These are phyloP conservation scores for Anguilla rostrata DNA, from an alignment of 2,113 vertebrate species.

Conservation along the genomic window DNA sequence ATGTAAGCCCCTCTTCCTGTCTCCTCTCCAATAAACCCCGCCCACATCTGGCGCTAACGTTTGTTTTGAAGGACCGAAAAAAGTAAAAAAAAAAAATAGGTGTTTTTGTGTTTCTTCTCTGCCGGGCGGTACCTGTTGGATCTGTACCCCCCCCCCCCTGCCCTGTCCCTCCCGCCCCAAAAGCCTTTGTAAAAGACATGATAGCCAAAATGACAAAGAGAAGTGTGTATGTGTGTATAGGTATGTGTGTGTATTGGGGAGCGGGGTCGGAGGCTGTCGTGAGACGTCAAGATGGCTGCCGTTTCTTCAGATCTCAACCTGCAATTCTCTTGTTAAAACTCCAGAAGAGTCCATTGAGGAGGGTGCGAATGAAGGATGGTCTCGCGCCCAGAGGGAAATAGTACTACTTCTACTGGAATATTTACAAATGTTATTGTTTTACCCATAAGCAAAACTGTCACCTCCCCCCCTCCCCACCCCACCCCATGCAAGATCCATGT, in stretches of 20 bases:
- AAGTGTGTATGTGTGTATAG: background rate
- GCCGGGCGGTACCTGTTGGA: background rate
- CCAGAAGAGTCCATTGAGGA: background rate
- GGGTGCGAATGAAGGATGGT: too few species aligned
- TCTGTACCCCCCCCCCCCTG: background rate
- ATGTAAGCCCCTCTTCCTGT: background rate
- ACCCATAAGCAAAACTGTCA: background rate
- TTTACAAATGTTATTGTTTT: background rate
- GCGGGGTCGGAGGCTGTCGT: background rate
- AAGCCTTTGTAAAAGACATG: background rate
- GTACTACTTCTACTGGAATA: background rate
- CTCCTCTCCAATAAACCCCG: background rate
- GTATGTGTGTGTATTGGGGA: background rate
- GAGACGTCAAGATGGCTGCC: background rate
- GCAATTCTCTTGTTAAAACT: background rate
- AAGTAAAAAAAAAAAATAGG: background rate
- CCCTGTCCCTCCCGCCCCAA: background rate
- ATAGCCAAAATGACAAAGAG: background rate
- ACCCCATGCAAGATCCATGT: background rate
- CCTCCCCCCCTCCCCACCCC: too few species aligned
- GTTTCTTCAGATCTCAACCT: background rate
- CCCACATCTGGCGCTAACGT: background rate
- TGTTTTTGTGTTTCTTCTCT: constrained; percentile 9
- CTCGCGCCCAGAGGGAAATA: background rate
- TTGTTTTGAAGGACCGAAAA: background rate